phyloP scores from a whole-genome alignment of 2,888 invertebrate genomes.

The Scaptomyza caliginosa region DNA sequence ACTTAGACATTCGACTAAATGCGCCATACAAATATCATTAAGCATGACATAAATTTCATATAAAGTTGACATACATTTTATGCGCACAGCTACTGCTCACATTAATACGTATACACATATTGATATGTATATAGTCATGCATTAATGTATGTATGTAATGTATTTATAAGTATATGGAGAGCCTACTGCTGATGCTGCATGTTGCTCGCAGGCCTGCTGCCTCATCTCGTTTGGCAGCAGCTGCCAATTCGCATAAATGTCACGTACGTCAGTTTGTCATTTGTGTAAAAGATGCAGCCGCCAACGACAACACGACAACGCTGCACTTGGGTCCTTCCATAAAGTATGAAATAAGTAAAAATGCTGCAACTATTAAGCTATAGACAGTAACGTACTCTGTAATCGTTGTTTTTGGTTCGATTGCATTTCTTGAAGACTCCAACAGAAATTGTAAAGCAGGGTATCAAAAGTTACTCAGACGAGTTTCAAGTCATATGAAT shows the following conservation, averaged over 20 bases:
- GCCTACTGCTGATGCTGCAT: conserved; percentile 38
- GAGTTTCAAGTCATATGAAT: conserved; percentile 63
- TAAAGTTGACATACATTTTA: conserved; percentile 70
- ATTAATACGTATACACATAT: no score
- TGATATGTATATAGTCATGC: conserved; percentile 15
- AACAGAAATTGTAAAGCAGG: neutral
- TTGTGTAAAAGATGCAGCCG: conserved; percentile 71
- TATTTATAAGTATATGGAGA: conserved; percentile 13
- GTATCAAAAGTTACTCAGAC: conserved; percentile 20
- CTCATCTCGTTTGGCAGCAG: conserved; percentile 43
- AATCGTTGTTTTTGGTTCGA: neutral
- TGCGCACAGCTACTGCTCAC: conserved; percentile 17
- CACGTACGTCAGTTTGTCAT: conserved; percentile 82
- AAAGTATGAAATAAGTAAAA: conserved; percentile 14
- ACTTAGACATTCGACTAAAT: conserved; percentile 69
- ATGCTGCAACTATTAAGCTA: neutral
- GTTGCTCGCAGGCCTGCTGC: conserved; percentile 1
- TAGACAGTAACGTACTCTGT: neutral
- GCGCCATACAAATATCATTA: conserved; percentile 73
- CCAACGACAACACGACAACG: conserved; percentile 28
- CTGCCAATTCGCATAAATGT: conserved; percentile 83
- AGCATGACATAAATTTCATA: conserved; percentile 66
- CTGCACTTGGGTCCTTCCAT: conserved; percentile 60
- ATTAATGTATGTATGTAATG: conserved; percentile 4
- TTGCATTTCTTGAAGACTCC: no score